Evolutionary conservation across 2,113 vertebrate species (phyloP), one percentile per base, ranked within the genome.

Genomic region (Ictalurus punctatus): DNA sequence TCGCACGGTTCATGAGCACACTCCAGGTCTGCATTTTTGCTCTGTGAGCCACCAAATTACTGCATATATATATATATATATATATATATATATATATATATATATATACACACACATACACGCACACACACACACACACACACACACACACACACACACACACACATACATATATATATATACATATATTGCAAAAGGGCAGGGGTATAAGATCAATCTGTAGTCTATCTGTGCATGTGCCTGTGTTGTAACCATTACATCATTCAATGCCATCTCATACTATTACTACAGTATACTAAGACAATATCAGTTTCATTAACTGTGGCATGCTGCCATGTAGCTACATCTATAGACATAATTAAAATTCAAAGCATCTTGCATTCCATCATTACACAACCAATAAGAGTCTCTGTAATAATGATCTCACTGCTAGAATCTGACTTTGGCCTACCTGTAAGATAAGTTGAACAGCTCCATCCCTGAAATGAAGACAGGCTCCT

Each of bases 401-500:
- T 40, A 65, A 87, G 16, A 59, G 52, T 82, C 59, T 58, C 19
- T 73, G 67, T 83, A 61, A 25, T n/a, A 44, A 61, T 44, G 54
- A 56, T 84, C 83, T 69, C 54, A 83, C 37, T 88, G 61, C 81
- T 82, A 85, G 80, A 88, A 87, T 89, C 79, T 80, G 86, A 82
- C 73, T 76, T 91, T 88, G 76, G 88, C 92, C 92, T 94, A 94
- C 93, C 93, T 94, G 90, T 61, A 82, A 85, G 61, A 88, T 90
- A 76, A 87, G 89, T 90, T 76, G 89, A 90, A 89, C 87, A 85
- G 44, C 88, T 92, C 81, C 76, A 87, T 89, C 87, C 88, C 90
- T 90, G 85, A 82, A 85, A 74, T 85, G 76, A 73, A 85, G 88
- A 84, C 82, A 87, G 82, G 90, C 85, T 91, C 79, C 87, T 90